Base-by-base conservation (phyloP, 2,113 vertebrate species). In the Spea bombifrons region DNA sequence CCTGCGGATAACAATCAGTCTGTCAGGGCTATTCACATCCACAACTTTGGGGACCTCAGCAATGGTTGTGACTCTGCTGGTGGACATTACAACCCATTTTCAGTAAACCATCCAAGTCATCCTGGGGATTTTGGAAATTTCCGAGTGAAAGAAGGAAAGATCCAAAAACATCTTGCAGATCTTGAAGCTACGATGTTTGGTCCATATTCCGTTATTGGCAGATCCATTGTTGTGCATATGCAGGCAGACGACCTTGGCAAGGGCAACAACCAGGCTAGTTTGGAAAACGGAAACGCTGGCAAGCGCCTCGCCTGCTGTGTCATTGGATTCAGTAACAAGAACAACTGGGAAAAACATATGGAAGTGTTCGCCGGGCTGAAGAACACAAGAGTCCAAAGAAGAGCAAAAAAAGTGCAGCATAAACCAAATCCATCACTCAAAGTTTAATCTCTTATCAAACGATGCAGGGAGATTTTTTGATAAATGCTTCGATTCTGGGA, bases 51-150 rank as follows among this genome's bases (percentile, higher is more conserved):
- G 74, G 95, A 97, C 67, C 86, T 97, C 80, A 94, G 90, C 75
- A 83, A 75, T 0, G 92, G 95, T 46, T 99, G 97, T 0, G 87
- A 90, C n/a, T 89, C 93, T 46, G 91, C 95, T 0, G 94, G 92
- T 0, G 88, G 93, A 0, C 97, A 99, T 87, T 99, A 94, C 78
- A 97, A 98, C 83, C 97, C 97, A 0, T 48, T 79, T 15, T 43
- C 9, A 0, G 89, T 89, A 8, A 55, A 86, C 50, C 97, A 99
- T 73, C 96, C 96, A 1, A 53, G 73, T 0, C 97, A 99, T 85
- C 96, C 96, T 0, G 97, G 97, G 45, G 97, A 99, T 86, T 98
- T 99, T 3, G 95, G 95, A 17, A 97, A 99, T 90, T 98, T 98
- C 83, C 43, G 53, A 0, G 83, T 93, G 15, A 87, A 84, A 48